Base-by-base conservation (phyloP, 1,140 invertebrate genomes). In the Drosophila lowei region DNA sequence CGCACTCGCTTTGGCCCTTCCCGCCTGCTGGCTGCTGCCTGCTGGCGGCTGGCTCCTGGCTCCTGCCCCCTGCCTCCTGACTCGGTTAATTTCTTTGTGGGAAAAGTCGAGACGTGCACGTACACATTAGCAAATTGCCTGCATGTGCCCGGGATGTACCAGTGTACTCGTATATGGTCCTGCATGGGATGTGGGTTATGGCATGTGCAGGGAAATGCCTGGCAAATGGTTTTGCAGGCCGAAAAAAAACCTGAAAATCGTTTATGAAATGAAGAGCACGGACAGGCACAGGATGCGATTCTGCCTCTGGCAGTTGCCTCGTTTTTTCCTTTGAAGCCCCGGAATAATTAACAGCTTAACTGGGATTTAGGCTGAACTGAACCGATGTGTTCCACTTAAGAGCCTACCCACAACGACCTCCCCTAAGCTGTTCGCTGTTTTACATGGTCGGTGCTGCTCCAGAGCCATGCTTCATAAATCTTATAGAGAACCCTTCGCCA, bases 51-150 rank as follows among this genome's bases (percentile, higher is more conserved):
- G n/a, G 28, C 21, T 44, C 18, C 2, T 25, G 0, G 15, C 21
- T 21, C 41, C 23, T 15, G 6, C 25, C 16, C 8, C 34, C 5
- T 28, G 28, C 8, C 61, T 11, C 43, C 63, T 62, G 42, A 23
- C 47, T 66, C 48, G n/a, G 70, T 74, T 86, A 80, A 86, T 85
- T 77, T 81, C 73, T 63, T 80, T 79, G 30, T 66, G 48, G 66
- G 72, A 68, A 58, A 21, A 84, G 77, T 73, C 72, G 53, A 66
- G 60, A 73, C 59, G 63, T 73, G 66, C 81, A 86, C 80, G 77
- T 77, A 77, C 81, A 74, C 80, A 84, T 84, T 84, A 85, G 81
- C 77, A 86, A 85, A 85, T 85, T 85, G 81, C 78, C 77, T 75
- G 56, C 57, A 56, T 58, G 61, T 62, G 49, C 61, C 52, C 58